These are phyloP conservation scores for Corythornis leucogaster DNA, from an alignment of 2,797 vertebrate species.

Conservation along the genomic window DNA sequence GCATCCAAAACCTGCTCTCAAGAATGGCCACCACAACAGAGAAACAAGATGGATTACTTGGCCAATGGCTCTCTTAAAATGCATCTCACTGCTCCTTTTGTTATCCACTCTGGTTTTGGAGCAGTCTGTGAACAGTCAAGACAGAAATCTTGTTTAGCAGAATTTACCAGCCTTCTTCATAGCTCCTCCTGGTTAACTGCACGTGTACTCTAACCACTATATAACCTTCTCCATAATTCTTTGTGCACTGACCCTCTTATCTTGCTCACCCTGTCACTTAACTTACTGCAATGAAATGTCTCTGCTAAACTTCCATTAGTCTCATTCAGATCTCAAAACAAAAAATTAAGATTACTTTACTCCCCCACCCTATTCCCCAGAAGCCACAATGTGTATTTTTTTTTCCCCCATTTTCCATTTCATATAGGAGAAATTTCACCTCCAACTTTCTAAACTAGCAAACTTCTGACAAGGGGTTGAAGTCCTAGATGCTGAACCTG, in stretches of 20 bases:
- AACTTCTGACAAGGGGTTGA: not conserved
- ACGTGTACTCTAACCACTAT: not conserved
- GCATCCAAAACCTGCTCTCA: not conserved
- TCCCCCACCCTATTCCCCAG: not conserved
- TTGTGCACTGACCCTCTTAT: not conserved
- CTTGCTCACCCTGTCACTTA: not conserved
- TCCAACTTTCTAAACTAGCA: not conserved
- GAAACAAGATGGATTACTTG: not conserved
- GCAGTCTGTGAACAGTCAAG: not conserved
- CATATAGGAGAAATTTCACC: not conserved
- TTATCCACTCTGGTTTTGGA: not conserved
- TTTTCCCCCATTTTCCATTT: not conserved
- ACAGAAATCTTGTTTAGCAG: not conserved
- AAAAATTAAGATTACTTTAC: not conserved
- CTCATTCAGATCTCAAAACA: not conserved
- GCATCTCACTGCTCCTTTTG: not conserved
- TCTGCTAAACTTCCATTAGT: not conserved
- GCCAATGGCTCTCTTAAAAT: not conserved
- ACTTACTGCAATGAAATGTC: not conserved
- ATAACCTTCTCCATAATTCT: not conserved
- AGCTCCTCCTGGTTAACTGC: not conserved
- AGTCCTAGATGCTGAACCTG: not conserved
- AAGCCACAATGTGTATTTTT: not conserved
- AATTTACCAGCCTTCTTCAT: not conserved
- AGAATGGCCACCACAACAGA: accelerated